These are phyloP conservation scores for Dolichopus griseipennis DNA, from an alignment of 2,888 invertebrate genomes.

Conservation along the genomic window DNA sequence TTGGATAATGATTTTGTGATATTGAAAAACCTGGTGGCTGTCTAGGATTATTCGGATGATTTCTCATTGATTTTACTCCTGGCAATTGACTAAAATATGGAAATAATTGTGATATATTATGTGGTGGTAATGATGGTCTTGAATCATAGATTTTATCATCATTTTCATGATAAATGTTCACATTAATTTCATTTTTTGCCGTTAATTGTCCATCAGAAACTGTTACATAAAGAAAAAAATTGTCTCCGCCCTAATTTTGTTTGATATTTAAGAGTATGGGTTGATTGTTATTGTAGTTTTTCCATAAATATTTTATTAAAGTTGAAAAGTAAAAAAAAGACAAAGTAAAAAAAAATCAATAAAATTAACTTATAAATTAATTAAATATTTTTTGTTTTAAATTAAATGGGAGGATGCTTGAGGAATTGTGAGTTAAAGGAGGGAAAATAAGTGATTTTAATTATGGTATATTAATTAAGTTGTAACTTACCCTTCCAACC, in stretches of 20 bases:
- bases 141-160: slow-evolving; percentile 27
- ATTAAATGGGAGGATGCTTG: not conserved
- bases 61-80: slow-evolving; percentile 37
- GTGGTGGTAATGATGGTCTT: slow-evolving; percentile 35
- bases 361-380: slow-evolving; percentile 7
- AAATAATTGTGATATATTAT: slow-evolving; percentile 36
- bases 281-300: not conserved
- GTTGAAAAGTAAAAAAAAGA: slow-evolving; percentile 7
- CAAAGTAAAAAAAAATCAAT: not conserved
- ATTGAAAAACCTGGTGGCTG: slow-evolving; percentile 31
- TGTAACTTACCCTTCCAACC: slow-evolving; percentile 57
- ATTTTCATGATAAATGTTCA: slow-evolving; percentile 45
- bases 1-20: slow-evolving; percentile 27
- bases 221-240: slow-evolving; percentile 59
- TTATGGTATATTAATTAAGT: not conserved
- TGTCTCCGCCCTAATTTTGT: slow-evolving; percentile 53
- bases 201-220: slow-evolving; percentile 56
- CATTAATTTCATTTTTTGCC: slow-evolving; percentile 60
- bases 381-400: not conserved
- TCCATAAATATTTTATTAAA: not conserved
- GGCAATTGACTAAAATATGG: slow-evolving; percentile 40
- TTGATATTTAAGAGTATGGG: not conserved
- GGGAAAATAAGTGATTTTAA: not conserved
- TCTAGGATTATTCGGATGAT: slow-evolving; percentile 31
- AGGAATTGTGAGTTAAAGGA: not conserved